Evolutionary conservation across 2,797 vertebrate species (phyloP).

Genomic region (Chelon labrosus): DNA sequence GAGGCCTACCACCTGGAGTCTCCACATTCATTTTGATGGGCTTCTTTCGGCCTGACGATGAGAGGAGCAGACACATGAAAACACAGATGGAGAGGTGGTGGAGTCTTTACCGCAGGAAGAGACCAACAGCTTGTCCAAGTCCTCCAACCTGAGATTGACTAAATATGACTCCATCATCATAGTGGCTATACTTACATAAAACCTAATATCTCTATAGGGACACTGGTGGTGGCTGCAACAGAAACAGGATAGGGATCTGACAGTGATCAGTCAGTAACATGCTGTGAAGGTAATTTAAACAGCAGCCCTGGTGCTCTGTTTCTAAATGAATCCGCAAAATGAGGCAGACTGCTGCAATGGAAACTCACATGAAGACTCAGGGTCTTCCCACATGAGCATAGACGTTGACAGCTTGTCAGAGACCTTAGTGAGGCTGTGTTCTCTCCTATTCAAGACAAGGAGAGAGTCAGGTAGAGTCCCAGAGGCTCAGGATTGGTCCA

Average conservation of each 20-base stretch:
- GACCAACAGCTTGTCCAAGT: constrained; percentile 56
- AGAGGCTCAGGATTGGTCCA: constrained; percentile 31
- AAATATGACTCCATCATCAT: constrained; percentile 29
- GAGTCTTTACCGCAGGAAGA: constrained; percentile 29
- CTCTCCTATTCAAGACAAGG: constrained; percentile 31
- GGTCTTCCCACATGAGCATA: constrained; percentile 72
- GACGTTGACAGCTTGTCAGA: constrained; percentile 79
- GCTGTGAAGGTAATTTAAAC: constrained; percentile 47
- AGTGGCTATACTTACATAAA: constrained; percentile 46
- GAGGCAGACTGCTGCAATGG: constrained; percentile 35
- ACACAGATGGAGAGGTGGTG: constrained; percentile 48
- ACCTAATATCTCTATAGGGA: neutral
- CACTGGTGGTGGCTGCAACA: neutral
- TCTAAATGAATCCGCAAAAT: constrained; percentile 63
- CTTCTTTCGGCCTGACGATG: constrained; percentile 36
- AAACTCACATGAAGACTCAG: constrained; percentile 57
- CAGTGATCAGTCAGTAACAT: constrained; percentile 40
- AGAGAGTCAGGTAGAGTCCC: constrained; percentile 56
- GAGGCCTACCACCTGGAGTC: constrained; percentile 72
- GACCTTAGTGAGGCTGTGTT: constrained; percentile 43
- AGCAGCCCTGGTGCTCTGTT: constrained; percentile 52
- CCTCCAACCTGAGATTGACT: constrained; percentile 34
- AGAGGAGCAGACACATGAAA: constrained; percentile 37
- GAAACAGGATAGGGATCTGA: constrained; percentile 44
- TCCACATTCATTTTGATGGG: constrained; percentile 57